phyloP scores from a whole-genome alignment of 2,113 vertebrate species.

The Mustela nigripes region DNA sequence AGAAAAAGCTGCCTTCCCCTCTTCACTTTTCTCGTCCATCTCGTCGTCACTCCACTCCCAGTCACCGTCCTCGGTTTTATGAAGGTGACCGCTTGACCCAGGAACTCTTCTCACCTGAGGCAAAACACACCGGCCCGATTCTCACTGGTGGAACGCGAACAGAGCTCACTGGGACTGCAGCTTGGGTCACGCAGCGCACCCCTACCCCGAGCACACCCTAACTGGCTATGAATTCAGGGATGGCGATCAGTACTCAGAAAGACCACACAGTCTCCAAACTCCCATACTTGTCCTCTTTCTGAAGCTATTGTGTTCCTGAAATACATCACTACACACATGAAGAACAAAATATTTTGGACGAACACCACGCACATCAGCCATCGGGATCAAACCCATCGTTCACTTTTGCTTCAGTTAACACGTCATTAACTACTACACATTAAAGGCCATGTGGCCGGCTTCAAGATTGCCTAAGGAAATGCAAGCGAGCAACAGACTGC shows the following conservation, averaged over 20 bases:
- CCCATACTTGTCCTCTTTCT: not conserved
- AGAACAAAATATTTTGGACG: slow-evolving; percentile 51
- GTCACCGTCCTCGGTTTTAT: slow-evolving; percentile 98
- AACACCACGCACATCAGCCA: not conserved
- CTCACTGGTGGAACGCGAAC: not conserved
- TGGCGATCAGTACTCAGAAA: not conserved
- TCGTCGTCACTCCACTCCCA: slow-evolving; percentile 99
- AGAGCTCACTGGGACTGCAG: not conserved
- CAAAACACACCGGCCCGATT: slow-evolving; percentile 58
- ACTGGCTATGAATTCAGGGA: not conserved
- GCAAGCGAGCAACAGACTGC: slow-evolving; percentile 35
- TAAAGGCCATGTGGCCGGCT: not conserved
- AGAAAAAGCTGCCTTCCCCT: slow-evolving; percentile 95
- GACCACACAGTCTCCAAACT: not conserved
- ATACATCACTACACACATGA: not conserved
- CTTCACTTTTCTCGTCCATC: slow-evolving; percentile 96
- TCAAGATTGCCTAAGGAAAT: slow-evolving; percentile 48
- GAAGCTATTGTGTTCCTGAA: slow-evolving; percentile 47
- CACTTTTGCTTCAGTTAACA: slow-evolving; percentile 55
- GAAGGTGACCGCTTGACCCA: slow-evolving; percentile 97
- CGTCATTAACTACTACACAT: slow-evolving; percentile 14
- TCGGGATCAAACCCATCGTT: not conserved
- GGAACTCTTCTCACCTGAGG: slow-evolving; percentile 96
- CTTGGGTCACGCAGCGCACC: fast-evolving
- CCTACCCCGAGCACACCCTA: not conserved